A percentile compares a stretch with the other conserved stretches of the same genome.
These are phyloP conservation scores for Anas platyrhynchos DNA, from an alignment of 2,113 vertebrate species.

Conservation along the genomic window DNA sequence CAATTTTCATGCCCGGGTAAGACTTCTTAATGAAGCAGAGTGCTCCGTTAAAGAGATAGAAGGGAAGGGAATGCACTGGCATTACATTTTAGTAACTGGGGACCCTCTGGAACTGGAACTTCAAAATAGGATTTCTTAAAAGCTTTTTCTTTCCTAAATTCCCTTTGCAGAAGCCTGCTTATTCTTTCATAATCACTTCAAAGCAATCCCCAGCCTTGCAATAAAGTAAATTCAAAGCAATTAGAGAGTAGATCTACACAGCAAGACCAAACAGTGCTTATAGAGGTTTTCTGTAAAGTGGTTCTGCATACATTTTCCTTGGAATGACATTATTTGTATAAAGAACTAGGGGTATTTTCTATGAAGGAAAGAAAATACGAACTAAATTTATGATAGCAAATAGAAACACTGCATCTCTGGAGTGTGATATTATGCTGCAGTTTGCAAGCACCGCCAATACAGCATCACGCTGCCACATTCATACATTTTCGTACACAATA, in stretches of 20 bases:
- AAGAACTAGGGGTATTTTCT: slow-evolving; percentile 30
- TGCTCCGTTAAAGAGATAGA: not conserved
- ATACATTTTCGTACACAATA: slow-evolving; percentile 56
- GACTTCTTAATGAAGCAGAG: slow-evolving; percentile 13
- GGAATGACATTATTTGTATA: slow-evolving; percentile 66
- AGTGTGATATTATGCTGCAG: slow-evolving; percentile 56
- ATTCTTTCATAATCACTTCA: slow-evolving; percentile 75
- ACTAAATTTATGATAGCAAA: slow-evolving; percentile 67
- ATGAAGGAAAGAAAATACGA: slow-evolving; percentile 6
- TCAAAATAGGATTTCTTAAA: slow-evolving; percentile 67
- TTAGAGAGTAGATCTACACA: slow-evolving; percentile 69
- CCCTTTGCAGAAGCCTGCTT: slow-evolving; percentile 66
- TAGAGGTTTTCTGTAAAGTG: slow-evolving; percentile 57
- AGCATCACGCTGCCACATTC: slow-evolving; percentile 40
- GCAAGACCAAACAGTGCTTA: slow-evolving; percentile 64
- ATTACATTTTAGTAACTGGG: not conserved
- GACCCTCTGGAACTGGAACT: slow-evolving; percentile 36
- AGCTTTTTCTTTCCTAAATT: slow-evolving; percentile 62
- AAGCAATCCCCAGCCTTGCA: slow-evolving; percentile 75
- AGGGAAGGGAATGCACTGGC: not conserved
- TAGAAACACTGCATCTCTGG: slow-evolving; percentile 64
- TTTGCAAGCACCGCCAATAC: slow-evolving; percentile 60
- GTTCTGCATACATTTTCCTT: slow-evolving; percentile 61
- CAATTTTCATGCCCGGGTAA: slow-evolving; percentile 43
- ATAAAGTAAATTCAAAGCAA: slow-evolving; percentile 78